These are phyloP conservation scores for Notodromas monacha DNA, from an alignment of 2,888 invertebrate genomes.

Conservation along the genomic window DNA sequence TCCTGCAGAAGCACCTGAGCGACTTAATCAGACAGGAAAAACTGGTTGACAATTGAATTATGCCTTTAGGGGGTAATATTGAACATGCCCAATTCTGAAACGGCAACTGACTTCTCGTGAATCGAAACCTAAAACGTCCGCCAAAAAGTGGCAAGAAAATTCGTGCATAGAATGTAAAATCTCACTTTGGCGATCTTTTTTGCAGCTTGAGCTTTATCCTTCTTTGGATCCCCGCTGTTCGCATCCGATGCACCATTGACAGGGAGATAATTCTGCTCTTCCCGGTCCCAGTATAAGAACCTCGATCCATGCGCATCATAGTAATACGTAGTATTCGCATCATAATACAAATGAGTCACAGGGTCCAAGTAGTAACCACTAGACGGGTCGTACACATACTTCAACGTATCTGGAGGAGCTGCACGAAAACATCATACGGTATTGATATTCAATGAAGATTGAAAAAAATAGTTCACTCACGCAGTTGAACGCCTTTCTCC, in stretches of 20 bases:
- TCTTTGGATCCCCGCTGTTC: conserved; percentile 9
- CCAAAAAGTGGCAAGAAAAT: no score
- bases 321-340: conserved; percentile 78
- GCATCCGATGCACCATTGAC: conserved; percentile 8
- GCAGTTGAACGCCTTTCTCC: no score
- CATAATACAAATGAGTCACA: conserved; percentile 71
- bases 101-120: no score
- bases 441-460: not conserved
- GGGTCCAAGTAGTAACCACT: conserved; percentile 91
- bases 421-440: not conserved
- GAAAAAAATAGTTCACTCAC: not conserved
- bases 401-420: conserved; percentile 40
- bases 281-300: conserved; percentile 77
- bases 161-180: not conserved
- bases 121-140: no score
- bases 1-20: no score
- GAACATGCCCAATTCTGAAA: no score
- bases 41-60: no score
- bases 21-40: no score
- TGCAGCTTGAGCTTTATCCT: conserved; percentile 82
- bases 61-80: no score
- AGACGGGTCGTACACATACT: conserved; percentile 69
- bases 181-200: conserved; percentile 69
- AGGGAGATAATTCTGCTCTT: conserved; percentile 16
- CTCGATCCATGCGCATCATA: conserved; percentile 64